A percentile compares a stretch with the other conserved stretches of the same genome.
phyloP scores from a whole-genome alignment of 1,140 invertebrate species.

The Pemphigus obesinymphae region DNA sequence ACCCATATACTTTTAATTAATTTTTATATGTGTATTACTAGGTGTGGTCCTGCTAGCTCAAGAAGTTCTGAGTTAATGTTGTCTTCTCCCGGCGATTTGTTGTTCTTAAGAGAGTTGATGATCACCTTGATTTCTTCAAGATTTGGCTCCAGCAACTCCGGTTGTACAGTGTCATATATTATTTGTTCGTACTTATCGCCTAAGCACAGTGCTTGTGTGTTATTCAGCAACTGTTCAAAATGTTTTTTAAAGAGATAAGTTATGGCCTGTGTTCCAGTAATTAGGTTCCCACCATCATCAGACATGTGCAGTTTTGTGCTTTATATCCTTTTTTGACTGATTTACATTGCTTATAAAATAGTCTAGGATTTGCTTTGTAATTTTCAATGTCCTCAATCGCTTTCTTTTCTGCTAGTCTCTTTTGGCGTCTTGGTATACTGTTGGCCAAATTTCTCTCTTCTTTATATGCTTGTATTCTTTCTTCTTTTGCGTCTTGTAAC shows the following conservation, averaged over 20 bases:
- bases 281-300: too few relatives aligned
- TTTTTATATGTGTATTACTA: not conserved
- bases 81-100: not conserved
- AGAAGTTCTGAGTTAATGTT: not conserved
- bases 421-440: too few relatives aligned
- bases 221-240: not conserved
- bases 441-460: too few relatives aligned
- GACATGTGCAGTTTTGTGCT: too few relatives aligned
- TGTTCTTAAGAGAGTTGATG: not conserved
- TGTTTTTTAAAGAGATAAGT: not conserved
- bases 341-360: too few relatives aligned
- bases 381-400: too few relatives aligned
- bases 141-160: not conserved
- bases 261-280: constrained; percentile 8
- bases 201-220: not conserved
- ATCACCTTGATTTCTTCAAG: not conserved
- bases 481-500: too few relatives aligned
- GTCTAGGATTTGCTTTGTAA: too few relatives aligned
- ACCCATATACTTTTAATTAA: constrained; percentile 41
- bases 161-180: not conserved
- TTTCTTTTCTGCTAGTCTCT: too few relatives aligned
- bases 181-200: not conserved
- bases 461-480: too few relatives aligned
- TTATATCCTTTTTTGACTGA: too few relatives aligned
- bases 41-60: not conserved